Evolutionary conservation across 2,797 vertebrate genomes (phyloP).

Genomic region (Malacoraja senta): DNA sequence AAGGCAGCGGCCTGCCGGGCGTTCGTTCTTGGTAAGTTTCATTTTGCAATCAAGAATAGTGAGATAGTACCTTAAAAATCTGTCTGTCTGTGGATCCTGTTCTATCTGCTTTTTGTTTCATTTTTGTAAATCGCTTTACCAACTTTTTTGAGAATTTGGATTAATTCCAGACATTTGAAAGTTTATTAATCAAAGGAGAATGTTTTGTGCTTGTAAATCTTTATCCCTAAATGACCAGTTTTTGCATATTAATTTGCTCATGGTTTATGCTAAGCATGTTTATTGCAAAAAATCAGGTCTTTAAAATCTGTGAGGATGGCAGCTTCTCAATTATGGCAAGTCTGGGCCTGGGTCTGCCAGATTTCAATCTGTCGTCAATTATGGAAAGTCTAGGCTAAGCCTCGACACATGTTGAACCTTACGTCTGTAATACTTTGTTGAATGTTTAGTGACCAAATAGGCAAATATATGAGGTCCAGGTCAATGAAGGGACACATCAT

Average conservation of each 20-base stretch:
- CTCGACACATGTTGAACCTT: neutral
- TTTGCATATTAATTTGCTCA: neutral
- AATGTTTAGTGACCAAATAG: neutral
- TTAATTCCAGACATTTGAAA: constrained; percentile 4
- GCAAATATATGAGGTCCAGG: neutral
- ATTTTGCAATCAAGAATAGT: neutral
- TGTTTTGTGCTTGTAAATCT: neutral
- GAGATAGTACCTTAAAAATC: neutral
- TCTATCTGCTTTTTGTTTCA: neutral
- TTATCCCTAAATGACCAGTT: neutral
- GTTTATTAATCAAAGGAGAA: neutral
- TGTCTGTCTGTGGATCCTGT: neutral
- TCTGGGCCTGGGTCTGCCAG: neutral
- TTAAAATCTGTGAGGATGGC: neutral
- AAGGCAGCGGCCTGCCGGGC: no score
- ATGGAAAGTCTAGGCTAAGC: neutral
- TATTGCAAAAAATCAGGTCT: neutral
- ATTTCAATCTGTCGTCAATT: constrained; percentile 7
- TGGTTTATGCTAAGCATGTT: neutral
- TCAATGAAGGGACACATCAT: neutral
- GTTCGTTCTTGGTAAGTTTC: no score
- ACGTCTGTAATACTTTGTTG: neutral
- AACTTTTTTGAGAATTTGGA: neutral
- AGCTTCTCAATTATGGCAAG: neutral
- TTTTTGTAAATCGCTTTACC: neutral